Conservation (phyloP, 2,113 vertebrate genomes). For the Pardalotus punctatus region DNA sequence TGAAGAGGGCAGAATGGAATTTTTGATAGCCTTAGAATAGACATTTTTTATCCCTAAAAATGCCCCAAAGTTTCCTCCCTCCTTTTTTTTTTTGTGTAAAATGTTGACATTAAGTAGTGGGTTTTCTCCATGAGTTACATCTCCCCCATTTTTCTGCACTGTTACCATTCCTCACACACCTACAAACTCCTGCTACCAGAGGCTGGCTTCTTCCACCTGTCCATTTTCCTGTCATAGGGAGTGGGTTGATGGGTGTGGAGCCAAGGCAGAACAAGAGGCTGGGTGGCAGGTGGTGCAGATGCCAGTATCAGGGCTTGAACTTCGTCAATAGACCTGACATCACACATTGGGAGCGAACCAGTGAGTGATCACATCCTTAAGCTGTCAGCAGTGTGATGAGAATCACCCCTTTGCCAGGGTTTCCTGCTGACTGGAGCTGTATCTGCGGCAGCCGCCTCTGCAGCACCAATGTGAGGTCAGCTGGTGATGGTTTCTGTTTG, state of each 20-base stretch:
- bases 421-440: neutral
- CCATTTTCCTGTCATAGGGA: neutral
- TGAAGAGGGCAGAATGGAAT: neutral
- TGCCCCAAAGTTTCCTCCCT: neutral
- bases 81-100: neutral
- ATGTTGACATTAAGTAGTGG: neutral
- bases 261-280: neutral
- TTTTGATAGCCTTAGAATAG: neutral
- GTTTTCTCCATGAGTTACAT: neutral
- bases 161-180: neutral
- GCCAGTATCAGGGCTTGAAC: neutral
- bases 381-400: neutral
- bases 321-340: neutral
- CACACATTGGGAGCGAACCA: neutral
- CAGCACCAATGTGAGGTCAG: neutral
- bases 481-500: neutral
- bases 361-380: neutral
- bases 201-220: neutral
- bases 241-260: accelerated
- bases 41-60: neutral
- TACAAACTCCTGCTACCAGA: neutral
- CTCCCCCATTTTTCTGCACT: neutral
- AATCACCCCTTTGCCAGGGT: neutral
- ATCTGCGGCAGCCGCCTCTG: too few relatives aligned
- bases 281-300: neutral